These are phyloP conservation scores for Drosophila equinoxialis DNA, from an alignment of 1,140 invertebrate genomes.

Conservation along the genomic window DNA sequence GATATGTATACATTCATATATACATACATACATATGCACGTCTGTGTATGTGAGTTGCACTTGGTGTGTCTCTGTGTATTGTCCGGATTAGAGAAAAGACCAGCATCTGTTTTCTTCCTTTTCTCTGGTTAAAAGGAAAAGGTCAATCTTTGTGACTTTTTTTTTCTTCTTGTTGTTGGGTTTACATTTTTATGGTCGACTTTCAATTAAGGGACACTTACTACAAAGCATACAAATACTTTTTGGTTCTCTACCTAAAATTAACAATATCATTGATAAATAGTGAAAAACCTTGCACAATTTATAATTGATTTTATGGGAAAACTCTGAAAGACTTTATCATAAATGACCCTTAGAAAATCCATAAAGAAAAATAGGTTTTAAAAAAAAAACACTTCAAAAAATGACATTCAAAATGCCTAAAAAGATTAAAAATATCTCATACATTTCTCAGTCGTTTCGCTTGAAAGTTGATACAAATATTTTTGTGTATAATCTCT, in stretches of 20 bases:
- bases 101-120: constrained; percentile 69
- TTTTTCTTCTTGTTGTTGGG: constrained; percentile 25
- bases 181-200: constrained; percentile 21
- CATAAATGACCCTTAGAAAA: too few relatives aligned
- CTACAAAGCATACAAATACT: neutral
- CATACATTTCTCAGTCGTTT: too few relatives aligned
- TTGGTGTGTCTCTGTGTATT: neutral
- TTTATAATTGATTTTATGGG: neutral
- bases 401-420: too few relatives aligned
- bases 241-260: neutral
- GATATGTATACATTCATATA: constrained; percentile 33
- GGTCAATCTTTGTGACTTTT: constrained; percentile 40
- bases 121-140: constrained; percentile 32
- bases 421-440: too few relatives aligned
- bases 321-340: too few relatives aligned
- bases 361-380: too few relatives aligned
- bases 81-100: constrained; percentile 43
- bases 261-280: neutral
- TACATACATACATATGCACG: neutral
- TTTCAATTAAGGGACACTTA: neutral
- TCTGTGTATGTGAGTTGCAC: constrained; percentile 24
- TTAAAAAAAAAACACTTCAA: too few relatives aligned
- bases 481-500: too few relatives aligned
- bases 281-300: neutral
- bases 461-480: too few relatives aligned